phyloP scores from a whole-genome alignment of 2,113 vertebrate species.

The Dromas ardeola region DNA sequence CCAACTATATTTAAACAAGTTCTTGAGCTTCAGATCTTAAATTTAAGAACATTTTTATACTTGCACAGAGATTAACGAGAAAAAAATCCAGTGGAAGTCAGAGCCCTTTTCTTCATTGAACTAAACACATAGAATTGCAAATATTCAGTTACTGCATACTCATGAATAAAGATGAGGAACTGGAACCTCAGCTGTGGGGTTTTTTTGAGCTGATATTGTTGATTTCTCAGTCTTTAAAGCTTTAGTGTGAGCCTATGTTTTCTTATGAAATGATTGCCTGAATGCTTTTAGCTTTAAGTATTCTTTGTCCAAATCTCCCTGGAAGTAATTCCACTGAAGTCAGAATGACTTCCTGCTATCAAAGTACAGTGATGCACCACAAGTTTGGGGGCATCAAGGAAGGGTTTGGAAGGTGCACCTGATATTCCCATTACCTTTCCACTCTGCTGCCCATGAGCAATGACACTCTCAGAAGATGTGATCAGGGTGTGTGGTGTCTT shows the following conservation, averaged over 20 bases:
- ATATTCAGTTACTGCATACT: background rate
- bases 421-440: fast-evolving
- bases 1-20: background rate
- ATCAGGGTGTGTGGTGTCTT: background rate
- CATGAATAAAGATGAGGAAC: background rate
- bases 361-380: fast-evolving
- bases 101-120: background rate
- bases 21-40: background rate
- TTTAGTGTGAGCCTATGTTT: background rate
- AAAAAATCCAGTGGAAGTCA: background rate
- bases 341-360: background rate
- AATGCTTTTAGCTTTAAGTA: background rate
- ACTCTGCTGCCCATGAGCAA: background rate
- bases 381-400: background rate
- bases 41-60: background rate
- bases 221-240: background rate
- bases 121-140: background rate
- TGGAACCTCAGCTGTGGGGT: background rate
- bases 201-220: background rate
- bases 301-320: background rate
- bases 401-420: background rate
- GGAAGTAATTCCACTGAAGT: background rate
- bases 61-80: background rate
- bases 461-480: background rate
- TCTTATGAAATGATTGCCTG: background rate